Percentiles rank a stretch among this genome's conserved stretches.
These are phyloP conservation scores for Bugulina stolonifera DNA, from an alignment of 2,888 invertebrate species.

Conservation along the genomic window DNA sequence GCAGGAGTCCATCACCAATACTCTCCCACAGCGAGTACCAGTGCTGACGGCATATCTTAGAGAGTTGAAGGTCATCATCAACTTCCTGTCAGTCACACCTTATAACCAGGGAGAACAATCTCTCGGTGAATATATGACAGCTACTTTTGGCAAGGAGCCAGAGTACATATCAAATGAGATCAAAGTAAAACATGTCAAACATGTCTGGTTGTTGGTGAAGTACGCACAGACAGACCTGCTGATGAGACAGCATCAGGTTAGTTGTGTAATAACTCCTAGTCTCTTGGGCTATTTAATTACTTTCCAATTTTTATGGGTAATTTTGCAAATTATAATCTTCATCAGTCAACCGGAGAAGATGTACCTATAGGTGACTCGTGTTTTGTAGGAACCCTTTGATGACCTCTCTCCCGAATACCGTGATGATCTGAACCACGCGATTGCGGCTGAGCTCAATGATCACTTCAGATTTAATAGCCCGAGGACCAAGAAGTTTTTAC, in stretches of 20 bases:
- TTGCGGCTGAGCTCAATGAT: constrained; percentile 10
- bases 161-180: neutral
- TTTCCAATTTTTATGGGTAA: neutral
- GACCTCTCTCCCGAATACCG: constrained; percentile 29
- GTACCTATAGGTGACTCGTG: neutral
- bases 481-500: constrained; percentile 5
- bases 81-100: neutral
- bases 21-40: neutral
- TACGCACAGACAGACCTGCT: constrained; percentile 33
- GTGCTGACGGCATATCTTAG: constrained; percentile 5
- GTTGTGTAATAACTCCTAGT: neutral
- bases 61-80: constrained; percentile 15
- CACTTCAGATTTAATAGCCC: constrained; percentile 4
- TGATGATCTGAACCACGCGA: constrained; percentile 27
- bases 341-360: neutral
- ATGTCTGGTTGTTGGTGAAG: constrained; percentile 37
- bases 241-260: constrained; percentile 33
- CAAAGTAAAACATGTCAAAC: constrained; percentile 34
- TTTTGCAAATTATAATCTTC: neutral
- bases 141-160: constrained; percentile 7
- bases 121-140: constrained; percentile 1
- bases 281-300: neutral
- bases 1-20: neutral
- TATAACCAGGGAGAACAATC: neutral
- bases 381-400: constrained; percentile 31